These are phyloP conservation scores for Thelaira solivaga DNA, from an alignment of 2,888 invertebrate species.

Conservation along the genomic window DNA sequence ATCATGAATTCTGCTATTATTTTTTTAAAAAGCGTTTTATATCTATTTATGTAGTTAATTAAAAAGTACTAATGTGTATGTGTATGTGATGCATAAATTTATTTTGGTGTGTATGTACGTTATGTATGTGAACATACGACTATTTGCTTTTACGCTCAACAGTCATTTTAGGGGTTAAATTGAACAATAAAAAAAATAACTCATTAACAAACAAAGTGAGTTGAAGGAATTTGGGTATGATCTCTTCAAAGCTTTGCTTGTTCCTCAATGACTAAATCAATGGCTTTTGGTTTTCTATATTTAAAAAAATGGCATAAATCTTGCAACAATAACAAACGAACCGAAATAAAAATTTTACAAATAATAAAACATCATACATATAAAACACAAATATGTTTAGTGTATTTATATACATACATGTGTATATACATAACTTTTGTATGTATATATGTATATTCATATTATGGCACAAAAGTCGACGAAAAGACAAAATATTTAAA, in stretches of 20 bases:
- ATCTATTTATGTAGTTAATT: not conserved
- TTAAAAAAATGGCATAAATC: conserved; percentile 40
- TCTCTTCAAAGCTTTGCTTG: not conserved
- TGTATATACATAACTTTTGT: not conserved
- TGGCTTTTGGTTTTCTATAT: conserved; percentile 7
- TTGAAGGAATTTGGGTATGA: not conserved
- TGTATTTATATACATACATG: not conserved
- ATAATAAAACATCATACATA: conserved; percentile 30
- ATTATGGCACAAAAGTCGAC: conserved; percentile 54
- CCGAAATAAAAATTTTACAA: conserved; percentile 3
- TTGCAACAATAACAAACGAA: conserved; percentile 37
- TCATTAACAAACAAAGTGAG: not conserved
- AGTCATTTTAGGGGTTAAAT: conserved; percentile 14
- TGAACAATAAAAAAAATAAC: not conserved
- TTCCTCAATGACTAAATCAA: conserved; percentile 8
- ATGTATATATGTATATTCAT: conserved; percentile 4
- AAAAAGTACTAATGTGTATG: not conserved
- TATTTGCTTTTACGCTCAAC: not conserved
- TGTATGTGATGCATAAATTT: conserved; percentile 23
- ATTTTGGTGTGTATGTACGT: not conserved
- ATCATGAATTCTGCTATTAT: too few species aligned
- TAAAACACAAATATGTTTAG: conserved; percentile 2
- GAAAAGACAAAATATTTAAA: conserved; percentile 21
- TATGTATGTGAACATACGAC: not conserved
- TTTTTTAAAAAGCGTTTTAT: conserved; percentile 33